Evolutionary conservation across 2,888 invertebrate species (phyloP).

Genomic region (Parnassius orleans): DNA sequence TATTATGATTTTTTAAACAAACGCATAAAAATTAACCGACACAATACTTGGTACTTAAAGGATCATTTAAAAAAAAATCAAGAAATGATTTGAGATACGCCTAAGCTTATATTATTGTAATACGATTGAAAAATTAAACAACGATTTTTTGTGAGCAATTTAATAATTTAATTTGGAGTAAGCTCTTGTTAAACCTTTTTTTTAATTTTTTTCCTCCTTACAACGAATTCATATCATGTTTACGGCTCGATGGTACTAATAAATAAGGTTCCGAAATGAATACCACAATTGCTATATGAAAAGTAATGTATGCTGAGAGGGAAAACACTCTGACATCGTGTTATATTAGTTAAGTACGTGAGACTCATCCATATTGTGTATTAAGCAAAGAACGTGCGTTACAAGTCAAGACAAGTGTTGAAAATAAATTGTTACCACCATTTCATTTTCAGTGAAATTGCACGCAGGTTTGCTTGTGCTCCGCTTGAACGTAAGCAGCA

Average conservation of each 20-base stretch:
- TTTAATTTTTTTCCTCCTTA: too few relatives aligned
- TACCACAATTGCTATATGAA: constrained; percentile 54
- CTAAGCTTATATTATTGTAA: too few relatives aligned
- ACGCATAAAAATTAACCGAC: too few relatives aligned
- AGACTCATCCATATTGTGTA: constrained; percentile 52
- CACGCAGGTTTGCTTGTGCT: constrained; percentile 6
- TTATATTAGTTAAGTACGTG: constrained; percentile 66
- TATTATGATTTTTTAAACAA: too few relatives aligned
- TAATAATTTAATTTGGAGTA: too few relatives aligned
- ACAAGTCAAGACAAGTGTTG: constrained; percentile 35
- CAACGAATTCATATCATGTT: not conserved
- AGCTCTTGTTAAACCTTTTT: too few relatives aligned
- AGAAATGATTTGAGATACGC: too few relatives aligned
- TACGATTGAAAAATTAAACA: too few relatives aligned
- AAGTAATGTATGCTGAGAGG: constrained; percentile 36
- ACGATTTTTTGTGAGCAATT: too few relatives aligned
- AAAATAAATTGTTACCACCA: constrained; percentile 35
- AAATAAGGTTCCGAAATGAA: constrained; percentile 35
- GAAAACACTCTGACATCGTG: constrained; percentile 49
- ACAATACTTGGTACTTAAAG: too few relatives aligned
- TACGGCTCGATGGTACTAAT: constrained; percentile 17
- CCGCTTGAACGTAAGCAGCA: not conserved
- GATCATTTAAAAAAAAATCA: too few relatives aligned
- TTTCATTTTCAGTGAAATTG: constrained; percentile 15
- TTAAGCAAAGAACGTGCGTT: constrained; percentile 34